phyloP scores from a whole-genome alignment of 53 echinoderm and acorn worm genomes.

The Patiria pectinifera region DNA sequence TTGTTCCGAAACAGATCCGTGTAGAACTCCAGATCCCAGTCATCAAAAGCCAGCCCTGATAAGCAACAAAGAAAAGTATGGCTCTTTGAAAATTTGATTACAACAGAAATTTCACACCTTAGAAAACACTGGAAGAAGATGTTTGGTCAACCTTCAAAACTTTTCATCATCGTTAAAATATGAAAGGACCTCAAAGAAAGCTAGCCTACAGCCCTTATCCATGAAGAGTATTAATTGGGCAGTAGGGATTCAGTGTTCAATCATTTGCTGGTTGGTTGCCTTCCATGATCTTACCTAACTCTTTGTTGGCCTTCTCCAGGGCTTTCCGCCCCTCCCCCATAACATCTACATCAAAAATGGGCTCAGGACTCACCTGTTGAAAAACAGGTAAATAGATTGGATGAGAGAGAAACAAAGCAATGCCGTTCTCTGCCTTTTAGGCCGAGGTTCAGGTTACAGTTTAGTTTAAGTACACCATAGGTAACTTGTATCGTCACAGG shows the following conservation, averaged over 20 bases:
- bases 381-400: background rate
- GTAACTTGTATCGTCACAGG: too few relatives aligned
- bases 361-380: slow-evolving; percentile 72
- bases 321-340: slow-evolving; percentile 80
- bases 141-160: too few relatives aligned
- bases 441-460: too few relatives aligned
- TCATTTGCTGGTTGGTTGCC: background rate
- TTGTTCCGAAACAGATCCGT: slow-evolving; percentile 88
- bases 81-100: background rate
- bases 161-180: too few relatives aligned
- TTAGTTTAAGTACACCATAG: too few relatives aligned
- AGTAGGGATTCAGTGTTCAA: background rate
- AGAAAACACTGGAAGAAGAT: too few relatives aligned
- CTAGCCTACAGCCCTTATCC: background rate
- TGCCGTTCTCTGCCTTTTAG: too few relatives aligned
- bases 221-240: background rate
- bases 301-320: slow-evolving; percentile 91
- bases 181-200: too few relatives aligned
- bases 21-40: slow-evolving; percentile 97
- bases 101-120: background rate
- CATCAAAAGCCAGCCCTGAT: slow-evolving; percentile 95
- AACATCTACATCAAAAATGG: slow-evolving; percentile 86
- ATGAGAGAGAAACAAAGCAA: too few relatives aligned
- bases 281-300: slow-evolving; percentile 74
- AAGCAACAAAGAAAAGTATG: background rate